These are phyloP conservation scores for honey bee (Apis mellifera) DNA, from an alignment of 1,140 invertebrate species.

Conservation along the genomic window DNA sequence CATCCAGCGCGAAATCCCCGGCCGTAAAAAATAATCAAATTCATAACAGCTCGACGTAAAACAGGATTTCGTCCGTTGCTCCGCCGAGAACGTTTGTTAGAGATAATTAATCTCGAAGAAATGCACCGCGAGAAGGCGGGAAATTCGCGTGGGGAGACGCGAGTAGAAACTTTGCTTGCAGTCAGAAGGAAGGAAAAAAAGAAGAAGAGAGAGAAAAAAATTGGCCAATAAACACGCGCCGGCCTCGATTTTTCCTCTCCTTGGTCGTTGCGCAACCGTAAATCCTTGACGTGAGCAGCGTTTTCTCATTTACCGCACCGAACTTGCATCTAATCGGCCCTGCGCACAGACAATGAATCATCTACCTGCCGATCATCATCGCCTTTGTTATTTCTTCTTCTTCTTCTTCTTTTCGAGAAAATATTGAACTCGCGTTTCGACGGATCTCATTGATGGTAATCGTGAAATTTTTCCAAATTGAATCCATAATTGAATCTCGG, in stretches of 20 bases:
- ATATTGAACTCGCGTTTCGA: neutral
- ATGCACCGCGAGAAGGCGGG: neutral
- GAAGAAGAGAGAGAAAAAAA: neutral
- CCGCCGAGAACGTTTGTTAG: neutral
- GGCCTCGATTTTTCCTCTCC: constrained; percentile 52
- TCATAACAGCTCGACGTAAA: neutral
- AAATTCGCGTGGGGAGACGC: neutral
- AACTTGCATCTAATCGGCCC: constrained; percentile 60
- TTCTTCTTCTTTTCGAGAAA: neutral
- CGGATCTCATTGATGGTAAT: too few species aligned
- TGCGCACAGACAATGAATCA: constrained; percentile 2
- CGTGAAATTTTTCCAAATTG: too few species aligned
- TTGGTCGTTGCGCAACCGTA: constrained; percentile 44
- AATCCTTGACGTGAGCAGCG: constrained; percentile 51
- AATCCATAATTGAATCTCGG: too few species aligned
- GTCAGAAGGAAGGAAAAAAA: neutral
- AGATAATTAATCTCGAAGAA: neutral
- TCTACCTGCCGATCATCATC: constrained; percentile 28
- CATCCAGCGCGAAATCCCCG: neutral
- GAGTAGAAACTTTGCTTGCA: neutral
- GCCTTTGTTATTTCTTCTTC: neutral
- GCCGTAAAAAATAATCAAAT: neutral
- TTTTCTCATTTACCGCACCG: constrained; percentile 51
- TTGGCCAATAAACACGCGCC: constrained; percentile 30
- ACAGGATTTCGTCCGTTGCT: neutral